Evolutionary conservation across 1,140 invertebrate genomes (phyloP).

Genomic region (Atopsyche davidsoni): DNA sequence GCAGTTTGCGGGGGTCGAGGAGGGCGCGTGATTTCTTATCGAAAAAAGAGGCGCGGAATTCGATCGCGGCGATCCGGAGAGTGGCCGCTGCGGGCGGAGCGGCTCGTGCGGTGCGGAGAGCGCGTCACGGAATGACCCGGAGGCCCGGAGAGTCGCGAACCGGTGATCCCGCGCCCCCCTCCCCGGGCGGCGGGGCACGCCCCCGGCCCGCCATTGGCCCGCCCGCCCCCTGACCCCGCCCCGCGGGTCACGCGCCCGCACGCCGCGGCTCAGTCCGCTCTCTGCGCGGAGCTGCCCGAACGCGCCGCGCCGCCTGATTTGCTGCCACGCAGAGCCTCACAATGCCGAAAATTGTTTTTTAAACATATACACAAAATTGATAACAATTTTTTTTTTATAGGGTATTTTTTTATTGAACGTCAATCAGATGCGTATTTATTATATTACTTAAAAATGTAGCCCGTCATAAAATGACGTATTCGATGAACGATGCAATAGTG

Average conservation of each 20-base stretch:
- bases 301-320: slow-evolving; percentile 1
- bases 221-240: slow-evolving; percentile 43
- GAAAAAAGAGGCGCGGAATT: too few species aligned
- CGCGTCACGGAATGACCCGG: slow-evolving; percentile 32
- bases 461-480: too few species aligned
- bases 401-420: too few species aligned
- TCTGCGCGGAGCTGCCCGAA: neutral
- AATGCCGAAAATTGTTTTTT: too few species aligned
- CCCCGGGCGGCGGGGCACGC: slow-evolving; percentile 3
- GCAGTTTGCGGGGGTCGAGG: too few species aligned
- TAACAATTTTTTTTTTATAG: too few species aligned
- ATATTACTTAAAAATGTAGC: too few species aligned
- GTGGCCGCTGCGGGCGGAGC: slow-evolving; percentile 8
- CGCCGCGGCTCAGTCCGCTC: neutral
- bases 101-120: slow-evolving; percentile 36
- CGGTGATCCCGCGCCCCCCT: neutral
- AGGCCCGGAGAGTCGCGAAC: slow-evolving; percentile 39
- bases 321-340: neutral
- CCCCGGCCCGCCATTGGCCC: slow-evolving; percentile 46
- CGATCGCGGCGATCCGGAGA: slow-evolving; percentile 3
- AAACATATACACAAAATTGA: too few species aligned
- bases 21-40: too few species aligned
- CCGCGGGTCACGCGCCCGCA: neutral
- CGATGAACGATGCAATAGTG: too few species aligned
- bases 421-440: too few species aligned